phyloP scores from a whole-genome alignment of 2,888 invertebrate species.

The Heliconius ethilla region DNA sequence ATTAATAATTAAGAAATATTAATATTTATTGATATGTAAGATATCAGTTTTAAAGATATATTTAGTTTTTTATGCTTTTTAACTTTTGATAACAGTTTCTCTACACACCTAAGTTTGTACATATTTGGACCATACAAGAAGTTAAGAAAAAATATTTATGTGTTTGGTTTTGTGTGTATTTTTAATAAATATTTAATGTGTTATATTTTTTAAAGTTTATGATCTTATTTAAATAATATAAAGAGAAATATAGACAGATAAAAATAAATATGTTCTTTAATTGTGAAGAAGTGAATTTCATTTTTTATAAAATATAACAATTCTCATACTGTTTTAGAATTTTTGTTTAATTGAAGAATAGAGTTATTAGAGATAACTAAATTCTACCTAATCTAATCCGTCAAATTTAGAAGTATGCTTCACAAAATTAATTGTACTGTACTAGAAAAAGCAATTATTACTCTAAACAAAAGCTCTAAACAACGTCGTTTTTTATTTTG shows the following conservation, averaged over 20 bases:
- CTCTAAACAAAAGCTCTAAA: constrained; percentile 17
- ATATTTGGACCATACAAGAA: too few relatives aligned
- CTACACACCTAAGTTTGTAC: too few relatives aligned
- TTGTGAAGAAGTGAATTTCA: not conserved
- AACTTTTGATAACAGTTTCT: too few relatives aligned
- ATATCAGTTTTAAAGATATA: too few relatives aligned
- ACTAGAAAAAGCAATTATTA: constrained; percentile 13
- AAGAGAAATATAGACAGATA: not conserved
- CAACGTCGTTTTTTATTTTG: constrained; percentile 12
- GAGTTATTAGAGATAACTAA: not conserved
- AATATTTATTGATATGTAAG: too few relatives aligned
- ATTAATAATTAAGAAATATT: too few relatives aligned
- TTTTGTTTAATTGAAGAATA: not conserved
- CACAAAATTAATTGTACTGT: constrained; percentile 11
- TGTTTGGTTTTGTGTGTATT: too few relatives aligned
- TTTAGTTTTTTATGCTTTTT: too few relatives aligned
- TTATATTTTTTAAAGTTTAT: not conserved
- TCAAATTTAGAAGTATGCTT: constrained; percentile 8
- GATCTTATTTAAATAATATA: not conserved
- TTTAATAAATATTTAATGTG: not conserved
- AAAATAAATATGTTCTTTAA: not conserved
- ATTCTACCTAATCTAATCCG: constrained; percentile 5
- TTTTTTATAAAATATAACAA: not conserved
- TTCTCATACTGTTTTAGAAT: not conserved
- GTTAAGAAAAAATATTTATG: too few relatives aligned